Conservation (phyloP, 2,888 invertebrate species). For the Macaria notata region DNA sequence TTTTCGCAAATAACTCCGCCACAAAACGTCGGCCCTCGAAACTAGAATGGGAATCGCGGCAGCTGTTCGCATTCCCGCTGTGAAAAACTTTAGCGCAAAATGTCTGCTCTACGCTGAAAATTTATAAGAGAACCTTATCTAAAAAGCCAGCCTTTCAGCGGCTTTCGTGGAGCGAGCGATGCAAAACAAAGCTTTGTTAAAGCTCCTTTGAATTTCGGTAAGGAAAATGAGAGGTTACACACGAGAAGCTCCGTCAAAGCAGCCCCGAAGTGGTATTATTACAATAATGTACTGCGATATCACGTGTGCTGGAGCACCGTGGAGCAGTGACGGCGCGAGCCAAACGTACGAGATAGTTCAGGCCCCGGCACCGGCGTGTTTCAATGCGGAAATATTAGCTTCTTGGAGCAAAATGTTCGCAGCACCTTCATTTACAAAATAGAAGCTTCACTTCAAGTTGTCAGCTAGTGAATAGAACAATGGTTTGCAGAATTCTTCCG, state of each 20-base stretch:
- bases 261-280: constrained; percentile 72
- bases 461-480: too few relatives aligned
- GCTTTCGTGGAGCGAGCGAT: constrained; percentile 70
- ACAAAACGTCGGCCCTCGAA: constrained; percentile 57
- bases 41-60: constrained; percentile 64
- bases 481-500: too few relatives aligned
- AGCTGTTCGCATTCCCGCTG: constrained; percentile 69
- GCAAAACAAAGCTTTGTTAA: constrained; percentile 81
- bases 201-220: constrained; percentile 79
- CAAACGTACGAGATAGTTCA: constrained; percentile 1
- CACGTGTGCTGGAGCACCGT: constrained; percentile 59
- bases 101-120: constrained; percentile 68
- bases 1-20: constrained; percentile 55
- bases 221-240: constrained; percentile 80
- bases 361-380: too few relatives aligned
- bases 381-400: background rate
- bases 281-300: constrained; percentile 75
- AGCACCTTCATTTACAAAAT: too few relatives aligned
- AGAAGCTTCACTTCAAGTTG: too few relatives aligned
- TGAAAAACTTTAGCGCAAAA: constrained; percentile 70
- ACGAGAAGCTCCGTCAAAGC: constrained; percentile 71
- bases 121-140: constrained; percentile 78
- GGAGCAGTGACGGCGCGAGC: background rate
- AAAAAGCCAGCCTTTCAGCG: constrained; percentile 78
- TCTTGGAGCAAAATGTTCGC: too few relatives aligned